phyloP scores from a whole-genome alignment of 1,140 invertebrate genomes.

The Drosophila kanapiae region DNA sequence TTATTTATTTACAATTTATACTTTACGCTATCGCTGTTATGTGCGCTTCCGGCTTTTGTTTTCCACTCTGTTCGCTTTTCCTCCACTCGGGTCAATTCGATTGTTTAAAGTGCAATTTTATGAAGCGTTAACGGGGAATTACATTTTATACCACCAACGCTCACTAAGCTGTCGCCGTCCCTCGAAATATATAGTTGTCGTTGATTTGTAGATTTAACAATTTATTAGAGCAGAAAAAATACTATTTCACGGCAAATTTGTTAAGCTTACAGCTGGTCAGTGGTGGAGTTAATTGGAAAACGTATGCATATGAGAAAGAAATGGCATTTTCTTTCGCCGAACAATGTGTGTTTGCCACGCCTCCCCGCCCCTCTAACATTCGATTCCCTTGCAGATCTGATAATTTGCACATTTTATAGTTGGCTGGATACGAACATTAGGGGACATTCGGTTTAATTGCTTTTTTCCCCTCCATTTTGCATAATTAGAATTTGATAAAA shows the following conservation, averaged over 20 bases:
- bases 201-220: slow-evolving; percentile 72
- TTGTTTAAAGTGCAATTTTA: slow-evolving; percentile 76
- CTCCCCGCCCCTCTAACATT: neutral
- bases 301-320: slow-evolving; percentile 39
- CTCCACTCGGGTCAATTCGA: slow-evolving; percentile 44
- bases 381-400: slow-evolving; percentile 41
- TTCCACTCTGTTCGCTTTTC: slow-evolving; percentile 1
- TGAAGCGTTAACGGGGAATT: slow-evolving; percentile 69
- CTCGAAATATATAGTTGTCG: slow-evolving; percentile 58
- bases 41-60: slow-evolving; percentile 64
- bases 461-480: slow-evolving; percentile 70
- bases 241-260: slow-evolving; percentile 71
- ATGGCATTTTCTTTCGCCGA: slow-evolving; percentile 18
- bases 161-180: neutral
- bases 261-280: slow-evolving; percentile 37
- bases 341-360: slow-evolving; percentile 17
- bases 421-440: slow-evolving; percentile 32
- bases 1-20: slow-evolving; percentile 49
- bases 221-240: slow-evolving; percentile 68
- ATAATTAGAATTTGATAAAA: slow-evolving; percentile 75
- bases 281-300: slow-evolving; percentile 66
- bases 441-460: slow-evolving; percentile 68
- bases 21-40: slow-evolving; percentile 40
- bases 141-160: slow-evolving; percentile 43
- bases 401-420: slow-evolving; percentile 63